Evolutionary conservation across 2,797 vertebrate genomes (phyloP), one percentile per base, ranked within the genome.

Genomic region (Sebastes miniatus): DNA sequence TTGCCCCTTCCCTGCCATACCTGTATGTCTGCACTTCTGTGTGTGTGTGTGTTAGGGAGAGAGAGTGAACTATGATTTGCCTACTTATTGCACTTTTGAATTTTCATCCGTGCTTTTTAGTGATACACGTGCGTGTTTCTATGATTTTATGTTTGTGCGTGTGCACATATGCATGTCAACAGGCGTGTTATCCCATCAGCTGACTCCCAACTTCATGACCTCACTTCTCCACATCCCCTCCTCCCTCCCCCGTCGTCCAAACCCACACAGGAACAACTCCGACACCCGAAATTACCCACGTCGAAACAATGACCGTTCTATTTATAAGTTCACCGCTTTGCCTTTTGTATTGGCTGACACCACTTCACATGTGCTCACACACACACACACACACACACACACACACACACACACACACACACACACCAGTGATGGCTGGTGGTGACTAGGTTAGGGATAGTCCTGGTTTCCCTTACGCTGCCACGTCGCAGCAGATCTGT

Each of bases 121-220:
- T 34, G 14, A 71, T 18, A 3, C 43, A 3, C 1, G 3, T 79
- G 34, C 63, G 34, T 61, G 27, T 47, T 36, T 77, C 6, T 73
- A 0, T 56, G 22, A 5, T 56, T 36, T 69, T 47, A 27, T 59
- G 13, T 47, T 8, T 68, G 31, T 79, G 2, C 58, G 29, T 73
- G 24, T 73, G 22, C 66, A 27, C 69, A 8, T 61, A 3, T 79
- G 29, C 14, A 18, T 72, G 43, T 81, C 72, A 69, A 34, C 64
- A 47, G 54, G n/a, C 83, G 84, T 93, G 92, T 95, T 92, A 80
- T 93, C 87, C 94, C 93, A 95, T 94, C 93, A 93, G 88, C 88
- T 94, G 94, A 92, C 93, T 93, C 67, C 24, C 86, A 93, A 95
- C 94, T 96, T 94, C 58, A 65, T 94, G 95, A 95, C 95, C 94